Conservation (phyloP, 2,113 vertebrate genomes). For the Chaetorhynchus papuensis region DNA sequence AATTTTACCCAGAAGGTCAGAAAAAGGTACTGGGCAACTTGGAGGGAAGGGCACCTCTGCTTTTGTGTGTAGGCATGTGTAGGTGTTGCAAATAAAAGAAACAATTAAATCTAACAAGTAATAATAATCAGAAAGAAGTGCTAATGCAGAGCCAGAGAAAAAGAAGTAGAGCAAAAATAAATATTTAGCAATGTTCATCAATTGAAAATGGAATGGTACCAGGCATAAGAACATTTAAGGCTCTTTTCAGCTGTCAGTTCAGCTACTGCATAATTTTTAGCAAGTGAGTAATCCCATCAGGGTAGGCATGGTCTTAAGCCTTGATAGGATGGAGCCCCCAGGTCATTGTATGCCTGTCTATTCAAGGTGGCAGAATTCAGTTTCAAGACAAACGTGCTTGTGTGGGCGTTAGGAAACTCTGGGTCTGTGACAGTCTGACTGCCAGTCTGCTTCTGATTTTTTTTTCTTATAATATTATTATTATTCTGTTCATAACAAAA, state of each 20-base stretch:
- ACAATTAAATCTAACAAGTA: background rate
- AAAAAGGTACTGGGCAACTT: background rate
- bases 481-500: background rate
- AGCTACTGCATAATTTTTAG: conserved; percentile 33
- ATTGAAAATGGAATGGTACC: background rate
- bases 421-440: background rate
- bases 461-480: background rate
- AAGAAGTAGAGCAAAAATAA: conserved; percentile 33
- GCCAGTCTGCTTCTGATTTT: background rate
- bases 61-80: background rate
- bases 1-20: background rate
- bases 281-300: conserved; percentile 41
- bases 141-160: background rate
- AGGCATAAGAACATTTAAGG: conserved; percentile 51
- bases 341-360: conserved; percentile 35
- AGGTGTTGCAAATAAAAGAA: background rate
- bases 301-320: conserved; percentile 29
- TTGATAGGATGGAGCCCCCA: conserved; percentile 17
- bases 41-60: background rate
- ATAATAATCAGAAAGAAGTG: background rate
- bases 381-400: background rate
- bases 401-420: background rate
- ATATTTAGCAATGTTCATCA: background rate
- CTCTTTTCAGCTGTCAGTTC: conserved; percentile 50
- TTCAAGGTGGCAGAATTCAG: background rate